A percentile compares a stretch with the other conserved stretches of the same genome.
Conservation (phyloP, 2,113 vertebrate genomes). For the Rattus norvegicus region DNA sequence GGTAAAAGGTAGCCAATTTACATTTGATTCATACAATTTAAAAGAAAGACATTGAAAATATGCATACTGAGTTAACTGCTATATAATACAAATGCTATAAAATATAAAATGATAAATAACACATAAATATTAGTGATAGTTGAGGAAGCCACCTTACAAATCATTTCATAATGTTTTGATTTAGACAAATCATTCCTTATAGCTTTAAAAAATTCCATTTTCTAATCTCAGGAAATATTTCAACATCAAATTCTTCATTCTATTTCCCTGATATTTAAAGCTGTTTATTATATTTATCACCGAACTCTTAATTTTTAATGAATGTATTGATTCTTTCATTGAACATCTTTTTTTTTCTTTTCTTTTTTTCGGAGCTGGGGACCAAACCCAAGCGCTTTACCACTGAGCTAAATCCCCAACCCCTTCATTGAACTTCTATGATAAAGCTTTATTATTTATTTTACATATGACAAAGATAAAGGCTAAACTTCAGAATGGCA, state of each 20-base stretch:
- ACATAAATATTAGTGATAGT: background rate
- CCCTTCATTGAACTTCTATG: too few species aligned
- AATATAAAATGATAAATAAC: background rate
- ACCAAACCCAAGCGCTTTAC: too few species aligned
- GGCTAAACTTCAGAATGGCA: background rate
- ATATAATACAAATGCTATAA: background rate
- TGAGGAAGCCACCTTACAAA: background rate
- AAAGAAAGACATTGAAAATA: background rate
- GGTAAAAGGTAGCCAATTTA: background rate
- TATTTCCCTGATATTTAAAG: background rate
- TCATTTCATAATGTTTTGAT: background rate
- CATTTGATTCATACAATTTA: background rate
- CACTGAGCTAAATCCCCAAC: too few species aligned
- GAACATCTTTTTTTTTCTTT: too few species aligned
- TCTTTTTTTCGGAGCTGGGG: too few species aligned
- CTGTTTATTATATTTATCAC: background rate
- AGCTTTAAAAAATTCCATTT: background rate
- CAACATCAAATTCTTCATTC: background rate
- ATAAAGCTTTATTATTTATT: background rate
- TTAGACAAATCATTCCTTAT: background rate
- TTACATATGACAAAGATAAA: background rate
- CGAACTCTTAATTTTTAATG: constrained; percentile 15
- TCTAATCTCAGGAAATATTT: background rate
- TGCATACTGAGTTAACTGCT: background rate
- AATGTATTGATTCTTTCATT: background rate